Evolutionary conservation across 1,140 invertebrate genomes (phyloP), one percentile per base, ranked within the genome.

Genomic region (Lysiphlebus fabarum): DNA sequence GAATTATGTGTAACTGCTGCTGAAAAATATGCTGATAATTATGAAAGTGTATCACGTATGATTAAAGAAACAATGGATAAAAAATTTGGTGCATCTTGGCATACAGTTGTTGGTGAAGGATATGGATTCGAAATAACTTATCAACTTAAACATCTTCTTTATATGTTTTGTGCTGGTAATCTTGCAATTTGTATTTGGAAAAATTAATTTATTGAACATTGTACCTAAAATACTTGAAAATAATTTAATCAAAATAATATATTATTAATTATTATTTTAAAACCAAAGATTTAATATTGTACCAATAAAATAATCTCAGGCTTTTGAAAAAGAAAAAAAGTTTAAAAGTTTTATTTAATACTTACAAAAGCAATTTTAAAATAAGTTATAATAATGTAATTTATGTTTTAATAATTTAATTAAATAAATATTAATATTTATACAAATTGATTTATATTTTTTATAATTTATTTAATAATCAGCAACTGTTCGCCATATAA

Each of bases 31-130:
- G 83, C 90, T 0, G 82, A 86, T 10, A 95, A 96, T 79, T 79
- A 79, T 63, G 84, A 86, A 67, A 77, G 82, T 40, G 84, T 90
- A 7, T 93, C 95, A 9, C 87, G 86, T 69, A 89, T 92, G 84
- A 95, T 98, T 33, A 97, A 98, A 78, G 94, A 98, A 68, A 89
- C 87, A 8, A 91, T 98, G 90, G 95, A 98, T 76, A 95, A 95
- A 76, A 96, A 94, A 72, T 96, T 94, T 78, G 94, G 94, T 14
- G 90, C 92, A 5, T 89, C 91, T 37, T 97, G 95, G 90, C 93
- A 97, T 78, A 92, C 90, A 2, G 90, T 96, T 0, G 92, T 97
- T 10, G 95, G 95, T 11, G 95, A 98, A 81, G 92, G 91, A 47
- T 97, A 91, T 76, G 94, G 93, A 6, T 95, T 96, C 76, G 92